phyloP scores from a whole-genome alignment of 2,797 vertebrate species.

The Miichthys miiuy region DNA sequence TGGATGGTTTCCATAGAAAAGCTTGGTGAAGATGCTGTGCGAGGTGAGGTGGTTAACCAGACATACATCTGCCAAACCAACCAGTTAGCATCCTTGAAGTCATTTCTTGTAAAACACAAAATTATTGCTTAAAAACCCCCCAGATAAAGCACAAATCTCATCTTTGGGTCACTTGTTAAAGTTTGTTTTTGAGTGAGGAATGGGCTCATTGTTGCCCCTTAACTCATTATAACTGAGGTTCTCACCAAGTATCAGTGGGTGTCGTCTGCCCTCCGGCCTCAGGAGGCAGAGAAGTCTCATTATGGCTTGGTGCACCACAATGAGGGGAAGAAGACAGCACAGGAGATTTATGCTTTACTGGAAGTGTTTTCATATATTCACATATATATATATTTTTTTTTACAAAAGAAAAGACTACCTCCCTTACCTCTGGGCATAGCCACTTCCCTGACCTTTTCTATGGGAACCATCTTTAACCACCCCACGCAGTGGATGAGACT shows the following conservation, averaged over 20 bases:
- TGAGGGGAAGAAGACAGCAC: background rate
- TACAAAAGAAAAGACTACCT: background rate
- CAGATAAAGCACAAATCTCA: background rate
- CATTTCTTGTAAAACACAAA: background rate
- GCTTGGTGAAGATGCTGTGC: background rate
- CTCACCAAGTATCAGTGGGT: background rate
- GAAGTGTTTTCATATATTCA: slow-evolving; percentile 3
- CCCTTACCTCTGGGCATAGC: slow-evolving; percentile 19
- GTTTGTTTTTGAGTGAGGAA: background rate
- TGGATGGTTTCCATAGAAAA: background rate
- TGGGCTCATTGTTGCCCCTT: background rate
- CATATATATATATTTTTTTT: background rate
- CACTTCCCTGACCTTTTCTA: slow-evolving; percentile 18
- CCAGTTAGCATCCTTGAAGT: background rate
- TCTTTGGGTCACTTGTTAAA: background rate
- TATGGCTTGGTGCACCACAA: background rate
- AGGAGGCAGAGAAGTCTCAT: background rate
- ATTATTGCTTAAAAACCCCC: background rate
- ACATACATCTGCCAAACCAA: too few relatives aligned
- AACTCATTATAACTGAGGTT: background rate
- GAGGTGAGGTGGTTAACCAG: background rate
- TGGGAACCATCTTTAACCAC: slow-evolving; percentile 16
- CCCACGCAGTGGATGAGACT: background rate
- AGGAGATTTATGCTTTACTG: slow-evolving; percentile 4
- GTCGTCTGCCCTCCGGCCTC: background rate